Conservation (phyloP, 1,140 invertebrate species). For the Euschistus heros region DNA sequence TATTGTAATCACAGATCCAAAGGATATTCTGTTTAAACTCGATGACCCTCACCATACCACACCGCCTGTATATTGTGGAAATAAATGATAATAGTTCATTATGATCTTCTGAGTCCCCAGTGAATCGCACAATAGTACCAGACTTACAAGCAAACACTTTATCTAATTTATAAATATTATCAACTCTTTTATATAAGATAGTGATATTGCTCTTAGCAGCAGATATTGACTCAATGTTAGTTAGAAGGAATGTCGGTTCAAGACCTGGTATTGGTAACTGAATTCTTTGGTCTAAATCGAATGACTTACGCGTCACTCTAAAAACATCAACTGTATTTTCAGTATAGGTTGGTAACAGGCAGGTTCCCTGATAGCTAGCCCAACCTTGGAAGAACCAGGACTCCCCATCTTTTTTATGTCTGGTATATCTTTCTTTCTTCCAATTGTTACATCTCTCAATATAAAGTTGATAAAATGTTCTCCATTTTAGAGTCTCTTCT, state of each 20-base stretch:
- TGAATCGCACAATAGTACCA: not conserved
- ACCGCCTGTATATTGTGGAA: not conserved
- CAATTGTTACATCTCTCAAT: not conserved
- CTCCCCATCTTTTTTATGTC: not conserved
- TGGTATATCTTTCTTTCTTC: not conserved
- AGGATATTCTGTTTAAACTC: not conserved
- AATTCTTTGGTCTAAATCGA: not conserved
- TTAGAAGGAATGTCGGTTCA: conserved; percentile 3
- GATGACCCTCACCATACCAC: conserved; percentile 2
- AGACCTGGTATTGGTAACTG: not conserved
- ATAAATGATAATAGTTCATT: not conserved
- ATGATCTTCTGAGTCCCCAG: not conserved
- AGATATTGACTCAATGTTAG: not conserved
- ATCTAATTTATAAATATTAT: not conserved
- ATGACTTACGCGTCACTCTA: not conserved
- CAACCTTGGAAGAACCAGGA: conserved; percentile 4
- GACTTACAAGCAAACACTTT: not conserved
- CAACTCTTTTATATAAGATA: not conserved
- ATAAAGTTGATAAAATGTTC: not conserved
- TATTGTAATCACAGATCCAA: conserved; percentile 4
- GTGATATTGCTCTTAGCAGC: conserved; percentile 1
- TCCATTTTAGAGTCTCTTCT: not conserved
- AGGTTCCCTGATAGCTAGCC: not conserved
- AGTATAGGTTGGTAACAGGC: not conserved
- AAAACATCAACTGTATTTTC: conserved; percentile 8